Evolutionary conservation across 2,113 vertebrate genomes (phyloP).

Genomic region (Chaetura pelagica): DNA sequence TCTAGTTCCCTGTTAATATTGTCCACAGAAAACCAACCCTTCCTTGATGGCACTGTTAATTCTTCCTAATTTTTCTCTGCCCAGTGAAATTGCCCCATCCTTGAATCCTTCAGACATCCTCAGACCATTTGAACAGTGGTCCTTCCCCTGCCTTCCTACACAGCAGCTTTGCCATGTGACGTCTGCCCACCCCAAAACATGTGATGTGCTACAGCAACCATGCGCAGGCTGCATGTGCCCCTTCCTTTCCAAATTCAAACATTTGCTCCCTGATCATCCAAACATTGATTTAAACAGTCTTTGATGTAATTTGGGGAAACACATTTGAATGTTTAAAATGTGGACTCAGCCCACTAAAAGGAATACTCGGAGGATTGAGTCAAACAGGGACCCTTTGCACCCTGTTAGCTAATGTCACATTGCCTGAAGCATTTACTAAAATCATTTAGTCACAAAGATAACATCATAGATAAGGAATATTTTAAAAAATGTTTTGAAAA

Average conservation of each 20-base stretch:
- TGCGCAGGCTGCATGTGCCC: not conserved
- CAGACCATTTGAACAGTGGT: fast-evolving
- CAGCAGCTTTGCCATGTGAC: not conserved
- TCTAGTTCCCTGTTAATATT: not conserved
- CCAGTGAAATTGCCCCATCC: not conserved
- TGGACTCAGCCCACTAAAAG: not conserved
- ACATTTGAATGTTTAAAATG: not conserved
- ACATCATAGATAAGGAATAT: not conserved
- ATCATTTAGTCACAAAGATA: slow-evolving; percentile 29
- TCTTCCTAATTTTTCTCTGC: not conserved
- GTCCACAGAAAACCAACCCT: not conserved
- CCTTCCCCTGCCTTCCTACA: not conserved
- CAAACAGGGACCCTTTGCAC: slow-evolving; percentile 17
- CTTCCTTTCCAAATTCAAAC: slow-evolving; percentile 35
- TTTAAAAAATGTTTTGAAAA: slow-evolving; percentile 6
- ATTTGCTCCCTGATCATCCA: slow-evolving; percentile 12
- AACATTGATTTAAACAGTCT: slow-evolving; percentile 32
- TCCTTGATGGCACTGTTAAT: not conserved
- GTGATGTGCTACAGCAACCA: not conserved
- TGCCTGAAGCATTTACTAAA: slow-evolving; percentile 19
- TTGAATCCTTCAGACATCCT: not conserved
- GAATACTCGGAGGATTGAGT: not conserved
- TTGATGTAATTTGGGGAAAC: slow-evolving; percentile 5
- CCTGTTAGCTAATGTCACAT: not conserved
- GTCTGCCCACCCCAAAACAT: not conserved